Evolutionary conservation across 2,113 vertebrate species (phyloP), one percentile per base, ranked within the genome.

Genomic region (Cariama cristata): DNA sequence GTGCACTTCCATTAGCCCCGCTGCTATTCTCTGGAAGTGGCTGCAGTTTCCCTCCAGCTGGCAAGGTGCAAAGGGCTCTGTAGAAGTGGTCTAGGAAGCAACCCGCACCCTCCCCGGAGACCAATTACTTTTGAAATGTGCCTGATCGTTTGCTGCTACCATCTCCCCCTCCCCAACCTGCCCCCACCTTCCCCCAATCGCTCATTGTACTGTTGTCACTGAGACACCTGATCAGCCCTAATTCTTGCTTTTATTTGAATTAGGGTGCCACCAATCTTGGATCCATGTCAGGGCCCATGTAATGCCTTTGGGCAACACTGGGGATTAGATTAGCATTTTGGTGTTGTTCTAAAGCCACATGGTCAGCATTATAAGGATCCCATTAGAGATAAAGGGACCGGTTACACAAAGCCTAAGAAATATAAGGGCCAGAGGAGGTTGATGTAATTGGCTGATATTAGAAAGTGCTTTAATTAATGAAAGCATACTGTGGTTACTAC

Each of bases 261-360:
- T 86, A 98, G 97, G 95, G 97, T 87, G 86, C 96, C 91, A 96
- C 96, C 97, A 97, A 92, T 97, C 94, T 96, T 97, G 90, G 96
- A 98, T 97, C 95, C 96, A 93, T 84, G 86, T 98, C 95, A 96
- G 97, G 91, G 89, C 96, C 92, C 96, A 89, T 97, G 96, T 97
- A 98, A 97, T 96, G 97, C 94, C 98, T 98, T 97, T 97, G 97
- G 98, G 97, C 98, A 98, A 96, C 97, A 95, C 95, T 96, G 83
- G 98, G 98, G 96, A 98, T 98, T 98, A 98, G 97, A 98, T 98
- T 98, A 98, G 90, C 97, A 98, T 98, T 97, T 98, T 98, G 95
- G 96, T 98, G 97, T 97, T 98, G 90, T 98, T 98, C 83, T 97
- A 97, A 98, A 98, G 97, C 97, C 98, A 97, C 98, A 98, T 98